A percentile compares a stretch with the other conserved stretches of the same genome.
Evolutionary conservation across 2,113 vertebrate genomes (phyloP).

Genomic region (Dinomys branickii): DNA sequence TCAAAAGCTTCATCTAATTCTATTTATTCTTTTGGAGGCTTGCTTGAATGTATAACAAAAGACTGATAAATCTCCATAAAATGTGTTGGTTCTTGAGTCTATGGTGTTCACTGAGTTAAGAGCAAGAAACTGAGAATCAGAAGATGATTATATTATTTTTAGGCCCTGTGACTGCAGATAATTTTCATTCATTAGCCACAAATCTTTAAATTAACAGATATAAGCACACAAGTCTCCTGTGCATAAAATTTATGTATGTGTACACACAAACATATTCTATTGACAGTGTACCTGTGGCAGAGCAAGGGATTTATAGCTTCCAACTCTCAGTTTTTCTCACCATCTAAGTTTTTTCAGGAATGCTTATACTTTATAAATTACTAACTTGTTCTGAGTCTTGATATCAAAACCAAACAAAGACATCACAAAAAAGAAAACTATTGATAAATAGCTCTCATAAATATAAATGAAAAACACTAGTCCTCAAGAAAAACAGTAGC

Average conservation of each 20-base stretch:
- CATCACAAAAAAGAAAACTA: background rate
- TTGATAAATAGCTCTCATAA: background rate
- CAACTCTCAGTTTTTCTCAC: background rate
- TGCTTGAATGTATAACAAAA: background rate
- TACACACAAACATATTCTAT: background rate
- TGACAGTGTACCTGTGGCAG: background rate
- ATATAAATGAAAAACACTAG: background rate
- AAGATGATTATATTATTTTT: constrained; percentile 6
- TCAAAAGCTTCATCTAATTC: background rate
- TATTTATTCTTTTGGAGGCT: background rate
- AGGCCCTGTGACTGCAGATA: background rate
- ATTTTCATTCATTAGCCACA: constrained; percentile 15
- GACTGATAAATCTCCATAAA: background rate
- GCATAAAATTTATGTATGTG: background rate
- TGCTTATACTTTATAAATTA: background rate
- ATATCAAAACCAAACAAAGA: background rate
- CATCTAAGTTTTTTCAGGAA: background rate
- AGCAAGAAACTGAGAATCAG: background rate
- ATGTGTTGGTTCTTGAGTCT: background rate
- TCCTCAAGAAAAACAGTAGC: background rate
- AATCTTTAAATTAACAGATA: background rate
- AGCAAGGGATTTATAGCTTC: background rate
- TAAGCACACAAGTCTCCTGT: background rate
- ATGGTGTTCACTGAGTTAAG: background rate
- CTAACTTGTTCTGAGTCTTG: background rate